phyloP scores from a whole-genome alignment of 2,888 invertebrate genomes.

The Timandra comae region DNA sequence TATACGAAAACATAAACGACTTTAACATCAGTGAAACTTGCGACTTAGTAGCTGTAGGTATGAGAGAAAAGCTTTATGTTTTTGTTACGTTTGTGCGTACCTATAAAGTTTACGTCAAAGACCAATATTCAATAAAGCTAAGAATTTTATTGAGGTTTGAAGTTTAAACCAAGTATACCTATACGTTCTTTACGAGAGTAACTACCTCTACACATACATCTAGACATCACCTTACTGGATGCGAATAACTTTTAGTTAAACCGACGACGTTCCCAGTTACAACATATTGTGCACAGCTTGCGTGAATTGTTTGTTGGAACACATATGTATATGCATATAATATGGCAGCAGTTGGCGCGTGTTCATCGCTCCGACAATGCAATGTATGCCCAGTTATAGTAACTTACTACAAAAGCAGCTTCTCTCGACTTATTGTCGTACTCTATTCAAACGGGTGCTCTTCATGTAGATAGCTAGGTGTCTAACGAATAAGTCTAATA shows the following conservation, averaged over 20 bases:
- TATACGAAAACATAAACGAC: background rate
- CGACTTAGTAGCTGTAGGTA: no score
- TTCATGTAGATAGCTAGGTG: conserved; percentile 8
- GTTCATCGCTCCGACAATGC: conserved; percentile 18
- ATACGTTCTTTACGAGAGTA: no score
- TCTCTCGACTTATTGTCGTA: conserved; percentile 22
- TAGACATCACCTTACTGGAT: no score
- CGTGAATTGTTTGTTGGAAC: conserved; percentile 7
- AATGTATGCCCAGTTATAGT: conserved; percentile 17
- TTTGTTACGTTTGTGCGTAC: no score
- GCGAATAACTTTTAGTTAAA: conserved; percentile 9
- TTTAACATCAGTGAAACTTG: no score
- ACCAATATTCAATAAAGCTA: no score
- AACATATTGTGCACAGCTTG: conserved; percentile 10
- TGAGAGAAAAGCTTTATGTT: no score
- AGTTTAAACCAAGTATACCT: no score
- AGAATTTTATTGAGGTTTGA: no score
- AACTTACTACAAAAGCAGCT: conserved; percentile 22
- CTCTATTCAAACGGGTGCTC: conserved; percentile 19
- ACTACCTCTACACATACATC: no score
- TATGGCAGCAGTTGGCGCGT: conserved; percentile 13
- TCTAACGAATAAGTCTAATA: no score
- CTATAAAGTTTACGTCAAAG: no score
- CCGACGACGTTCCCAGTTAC: conserved; percentile 3
- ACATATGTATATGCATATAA: conserved; percentile 4